These are phyloP conservation scores for Trematomus loennbergii DNA, from an alignment of 2,113 vertebrate genomes.

Conservation along the genomic window DNA sequence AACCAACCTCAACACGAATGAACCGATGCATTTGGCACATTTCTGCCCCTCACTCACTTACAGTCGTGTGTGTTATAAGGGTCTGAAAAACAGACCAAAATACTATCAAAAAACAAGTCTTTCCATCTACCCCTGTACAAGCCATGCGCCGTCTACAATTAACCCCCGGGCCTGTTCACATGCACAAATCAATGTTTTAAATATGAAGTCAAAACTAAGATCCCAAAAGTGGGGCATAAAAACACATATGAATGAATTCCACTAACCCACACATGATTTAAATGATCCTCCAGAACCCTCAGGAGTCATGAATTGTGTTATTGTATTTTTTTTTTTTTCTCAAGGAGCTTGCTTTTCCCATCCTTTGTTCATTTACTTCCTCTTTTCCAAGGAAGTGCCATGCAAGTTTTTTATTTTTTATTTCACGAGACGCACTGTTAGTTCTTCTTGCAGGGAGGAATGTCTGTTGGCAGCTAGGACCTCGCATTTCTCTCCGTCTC, in stretches of 20 bases:
- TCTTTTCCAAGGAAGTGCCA: conserved; percentile 68
- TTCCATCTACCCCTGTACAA: conserved; percentile 87
- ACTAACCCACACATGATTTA: conserved; percentile 53
- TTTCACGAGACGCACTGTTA: conserved; percentile 46
- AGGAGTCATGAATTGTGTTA: conserved; percentile 32
- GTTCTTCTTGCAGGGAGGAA: conserved; percentile 64
- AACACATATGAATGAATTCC: conserved; percentile 60
- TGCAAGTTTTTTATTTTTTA: conserved; percentile 65
- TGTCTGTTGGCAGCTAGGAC: conserved; percentile 85
- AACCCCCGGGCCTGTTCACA: conserved; percentile 69
- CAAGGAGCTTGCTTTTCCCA: conserved; percentile 45
- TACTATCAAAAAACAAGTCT: conserved; percentile 77
- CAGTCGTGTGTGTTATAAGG: conserved; percentile 50
- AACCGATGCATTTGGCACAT: conserved; percentile 78
- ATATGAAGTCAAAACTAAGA: conserved; percentile 80
- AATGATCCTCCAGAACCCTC: conserved; percentile 43
- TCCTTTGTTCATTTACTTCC: conserved; percentile 61
- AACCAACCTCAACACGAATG: conserved; percentile 74
- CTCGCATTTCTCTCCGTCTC: conserved; percentile 97
- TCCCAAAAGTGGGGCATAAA: conserved; percentile 66
- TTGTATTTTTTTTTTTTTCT: conserved; percentile 13
- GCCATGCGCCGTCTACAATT: conserved; percentile 87
- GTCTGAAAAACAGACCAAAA: conserved; percentile 77
- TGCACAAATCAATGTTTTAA: conserved; percentile 80
- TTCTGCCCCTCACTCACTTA: conserved; percentile 55